These are phyloP conservation scores for Rhaphigaster nebulosa DNA, from an alignment of 2,888 invertebrate species.

Conservation along the genomic window DNA sequence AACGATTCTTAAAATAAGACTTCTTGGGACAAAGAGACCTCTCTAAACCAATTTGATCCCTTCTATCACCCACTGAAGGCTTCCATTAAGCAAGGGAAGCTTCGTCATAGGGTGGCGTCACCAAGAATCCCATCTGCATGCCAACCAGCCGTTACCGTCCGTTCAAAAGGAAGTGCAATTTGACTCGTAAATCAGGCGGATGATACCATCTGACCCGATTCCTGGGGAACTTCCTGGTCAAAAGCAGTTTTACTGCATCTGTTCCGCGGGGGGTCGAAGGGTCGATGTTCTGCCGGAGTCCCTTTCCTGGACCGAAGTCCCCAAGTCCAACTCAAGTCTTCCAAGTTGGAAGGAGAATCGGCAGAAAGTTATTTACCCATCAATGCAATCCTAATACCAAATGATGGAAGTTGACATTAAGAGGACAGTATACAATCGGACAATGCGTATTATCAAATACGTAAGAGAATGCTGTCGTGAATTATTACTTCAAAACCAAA, in stretches of 20 bases:
- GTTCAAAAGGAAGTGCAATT: slow-evolving; percentile 43
- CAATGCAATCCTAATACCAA: neutral
- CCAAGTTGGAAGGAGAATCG: neutral
- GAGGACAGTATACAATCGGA: neutral
- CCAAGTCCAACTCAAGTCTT: neutral
- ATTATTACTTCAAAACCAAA: neutral
- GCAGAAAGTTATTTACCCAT: neutral
- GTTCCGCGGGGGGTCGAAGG: neutral
- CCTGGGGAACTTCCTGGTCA: neutral
- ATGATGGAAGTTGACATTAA: neutral
- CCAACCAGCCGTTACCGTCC: neutral
- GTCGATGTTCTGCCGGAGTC: neutral
- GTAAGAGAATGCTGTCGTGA: neutral
- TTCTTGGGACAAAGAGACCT: neutral
- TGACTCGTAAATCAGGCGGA: slow-evolving; percentile 28
- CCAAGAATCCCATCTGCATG: slow-evolving; percentile 23
- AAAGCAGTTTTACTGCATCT: neutral
- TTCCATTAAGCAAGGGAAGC: slow-evolving; percentile 1
- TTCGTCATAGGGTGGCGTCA: slow-evolving; percentile 38
- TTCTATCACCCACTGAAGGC: neutral
- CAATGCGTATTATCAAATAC: no score
- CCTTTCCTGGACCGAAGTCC: neutral
- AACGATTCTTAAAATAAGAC: neutral
- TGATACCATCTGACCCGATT: slow-evolving; percentile 29
- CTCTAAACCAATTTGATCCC: neutral